These are phyloP conservation scores for Pelodiscus sinensis DNA, from an alignment of 2,113 vertebrate species.

Conservation along the genomic window DNA sequence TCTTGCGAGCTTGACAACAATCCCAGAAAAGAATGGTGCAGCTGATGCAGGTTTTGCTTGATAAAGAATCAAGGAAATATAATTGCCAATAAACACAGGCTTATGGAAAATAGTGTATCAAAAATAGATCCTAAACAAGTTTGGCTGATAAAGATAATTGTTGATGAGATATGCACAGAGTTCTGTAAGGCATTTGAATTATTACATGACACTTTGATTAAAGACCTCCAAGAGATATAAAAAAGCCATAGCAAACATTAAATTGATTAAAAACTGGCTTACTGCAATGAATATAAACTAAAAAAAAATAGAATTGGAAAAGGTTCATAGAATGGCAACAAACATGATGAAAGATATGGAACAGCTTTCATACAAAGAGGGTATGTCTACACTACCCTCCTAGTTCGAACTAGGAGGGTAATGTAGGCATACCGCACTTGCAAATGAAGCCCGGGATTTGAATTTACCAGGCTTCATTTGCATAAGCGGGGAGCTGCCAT, in stretches of 20 bases:
- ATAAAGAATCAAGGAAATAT: not conserved
- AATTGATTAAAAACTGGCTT: too few species aligned
- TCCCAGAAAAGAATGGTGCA: not conserved
- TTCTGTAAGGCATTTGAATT: too few species aligned
- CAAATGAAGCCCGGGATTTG: too few species aligned
- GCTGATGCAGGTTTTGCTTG: not conserved
- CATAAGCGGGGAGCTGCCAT: too few species aligned
- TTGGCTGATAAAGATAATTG: not conserved
- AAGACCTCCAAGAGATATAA: too few species aligned
- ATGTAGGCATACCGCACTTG: too few species aligned
- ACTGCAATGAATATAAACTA: not conserved
- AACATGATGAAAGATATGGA: not conserved
- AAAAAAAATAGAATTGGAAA: not conserved
- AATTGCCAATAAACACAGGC: not conserved
- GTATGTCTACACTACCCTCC: too few species aligned
- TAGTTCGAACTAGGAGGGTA: too few species aligned
- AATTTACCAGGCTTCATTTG: too few species aligned
- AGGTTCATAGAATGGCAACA: not conserved
- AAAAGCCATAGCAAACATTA: too few species aligned
- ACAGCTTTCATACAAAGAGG: too few species aligned
- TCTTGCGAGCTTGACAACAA: not conserved
- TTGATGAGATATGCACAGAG: not conserved
- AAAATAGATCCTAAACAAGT: not conserved
- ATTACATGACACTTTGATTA: too few species aligned
- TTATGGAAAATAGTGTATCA: not conserved